phyloP scores from a whole-genome alignment of 2,113 vertebrate genomes.

The Nymphicus hollandicus region DNA sequence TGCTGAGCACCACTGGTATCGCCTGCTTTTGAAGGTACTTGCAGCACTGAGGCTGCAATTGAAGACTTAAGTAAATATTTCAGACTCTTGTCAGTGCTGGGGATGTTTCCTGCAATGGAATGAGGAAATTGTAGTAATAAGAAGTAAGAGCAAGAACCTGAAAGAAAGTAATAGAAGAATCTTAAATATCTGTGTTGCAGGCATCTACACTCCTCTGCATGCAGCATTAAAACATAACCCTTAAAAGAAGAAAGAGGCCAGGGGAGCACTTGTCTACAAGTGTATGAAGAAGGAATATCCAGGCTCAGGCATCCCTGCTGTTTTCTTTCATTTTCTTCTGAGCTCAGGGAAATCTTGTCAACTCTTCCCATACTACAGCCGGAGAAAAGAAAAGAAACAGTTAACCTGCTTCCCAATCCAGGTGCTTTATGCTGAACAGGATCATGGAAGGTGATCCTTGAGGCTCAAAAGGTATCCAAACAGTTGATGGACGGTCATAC shows the following conservation, averaged over 20 bases:
- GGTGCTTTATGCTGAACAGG: background rate
- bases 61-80: background rate
- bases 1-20: background rate
- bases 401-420: background rate
- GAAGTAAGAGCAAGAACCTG: background rate
- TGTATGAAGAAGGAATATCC: background rate
- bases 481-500: background rate
- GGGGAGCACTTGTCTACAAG: background rate
- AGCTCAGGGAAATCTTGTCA: background rate
- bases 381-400: background rate
- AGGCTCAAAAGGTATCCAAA: fast-evolving
- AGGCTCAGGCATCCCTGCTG: background rate
- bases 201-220: background rate
- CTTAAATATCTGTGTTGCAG: background rate
- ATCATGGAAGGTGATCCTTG: background rate
- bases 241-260: background rate
- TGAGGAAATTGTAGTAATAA: background rate
- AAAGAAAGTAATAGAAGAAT: background rate
- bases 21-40: background rate
- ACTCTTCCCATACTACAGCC: background rate
- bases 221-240: background rate
- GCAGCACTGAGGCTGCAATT: background rate
- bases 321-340: background rate
- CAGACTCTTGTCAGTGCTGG: too few relatives aligned
- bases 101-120: background rate